phyloP scores from a whole-genome alignment of 2,113 vertebrate species.

The Clinocottus analis region DNA sequence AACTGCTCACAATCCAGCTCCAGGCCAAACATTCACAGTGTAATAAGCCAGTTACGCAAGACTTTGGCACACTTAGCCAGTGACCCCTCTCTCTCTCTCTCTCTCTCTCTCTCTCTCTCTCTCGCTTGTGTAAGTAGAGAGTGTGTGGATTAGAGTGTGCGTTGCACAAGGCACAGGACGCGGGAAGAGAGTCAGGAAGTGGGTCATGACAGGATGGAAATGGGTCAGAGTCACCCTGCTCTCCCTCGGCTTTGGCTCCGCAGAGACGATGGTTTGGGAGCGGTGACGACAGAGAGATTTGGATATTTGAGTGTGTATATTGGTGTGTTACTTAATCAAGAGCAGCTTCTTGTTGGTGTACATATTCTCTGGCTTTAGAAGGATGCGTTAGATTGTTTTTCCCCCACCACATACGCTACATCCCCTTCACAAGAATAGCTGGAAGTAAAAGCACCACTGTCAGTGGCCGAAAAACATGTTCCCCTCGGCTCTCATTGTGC shows the following conservation, averaged over 20 bases:
- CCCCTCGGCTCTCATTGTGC: conserved; percentile 41
- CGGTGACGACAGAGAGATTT: conserved; percentile 27
- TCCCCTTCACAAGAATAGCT: conserved; percentile 52
- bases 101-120: neutral
- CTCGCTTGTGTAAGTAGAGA: conserved; percentile 11
- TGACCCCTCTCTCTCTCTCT: conserved; percentile 43
- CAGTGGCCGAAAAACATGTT: conserved; percentile 14
- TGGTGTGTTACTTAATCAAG: neutral
- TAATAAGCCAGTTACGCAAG: conserved; percentile 69
- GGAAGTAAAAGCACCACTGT: conserved; percentile 44
- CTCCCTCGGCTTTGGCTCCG: conserved; percentile 16
- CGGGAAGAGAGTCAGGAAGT: conserved; percentile 48
- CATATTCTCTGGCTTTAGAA: neutral
- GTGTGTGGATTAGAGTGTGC: conserved; percentile 34
- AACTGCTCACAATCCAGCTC: conserved; percentile 13
- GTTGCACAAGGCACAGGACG: conserved; percentile 12
- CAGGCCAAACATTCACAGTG: conserved; percentile 34
- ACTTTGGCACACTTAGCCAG: conserved; percentile 53
- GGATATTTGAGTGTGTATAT: neutral
- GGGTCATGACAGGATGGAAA: conserved; percentile 63
- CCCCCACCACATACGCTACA: conserved; percentile 1
- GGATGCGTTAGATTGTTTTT: neutral
- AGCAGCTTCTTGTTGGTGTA: conserved; percentile 5
- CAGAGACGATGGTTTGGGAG: conserved; percentile 21
- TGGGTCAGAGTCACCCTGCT: conserved; percentile 68